These are phyloP conservation scores for Rana temporaria DNA, from an alignment of 2,113 vertebrate genomes.

Conservation along the genomic window DNA sequence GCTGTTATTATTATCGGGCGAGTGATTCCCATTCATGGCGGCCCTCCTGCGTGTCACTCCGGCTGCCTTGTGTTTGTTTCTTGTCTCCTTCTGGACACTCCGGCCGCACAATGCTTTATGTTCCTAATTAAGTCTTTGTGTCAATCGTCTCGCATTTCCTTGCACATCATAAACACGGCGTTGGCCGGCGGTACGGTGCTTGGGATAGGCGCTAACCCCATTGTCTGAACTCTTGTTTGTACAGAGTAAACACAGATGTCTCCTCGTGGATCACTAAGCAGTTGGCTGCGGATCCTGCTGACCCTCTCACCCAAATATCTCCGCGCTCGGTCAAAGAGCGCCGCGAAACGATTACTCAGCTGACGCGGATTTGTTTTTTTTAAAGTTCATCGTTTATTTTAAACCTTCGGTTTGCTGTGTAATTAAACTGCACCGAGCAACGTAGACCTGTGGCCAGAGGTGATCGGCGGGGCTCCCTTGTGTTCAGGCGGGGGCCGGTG, in stretches of 20 bases:
- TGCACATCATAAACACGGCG: conserved; percentile 55
- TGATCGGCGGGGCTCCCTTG: no score
- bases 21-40: conserved; percentile 34
- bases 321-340: conserved; percentile 31
- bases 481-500: no score
- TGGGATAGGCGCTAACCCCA: conserved; percentile 52
- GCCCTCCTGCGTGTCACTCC: conserved; percentile 24
- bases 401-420: background rate
- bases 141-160: conserved; percentile 54
- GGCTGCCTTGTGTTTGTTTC: conserved; percentile 36
- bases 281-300: conserved; percentile 40
- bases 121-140: conserved; percentile 56
- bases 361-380: background rate
- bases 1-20: conserved; percentile 15
- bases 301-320: conserved; percentile 51
- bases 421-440: background rate
- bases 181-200: conserved; percentile 30
- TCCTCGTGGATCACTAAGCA: conserved; percentile 44
- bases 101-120: conserved; percentile 53
- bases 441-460: no score
- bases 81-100: conserved; percentile 42
- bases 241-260: conserved; percentile 57
- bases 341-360: background rate
- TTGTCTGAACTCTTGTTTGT: conserved; percentile 58
- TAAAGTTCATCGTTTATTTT: background rate